A percentile compares a stretch with the other conserved stretches of the same genome.
Evolutionary conservation across 2,113 vertebrate genomes (phyloP).

Genomic region (Tapirus terrestris): DNA sequence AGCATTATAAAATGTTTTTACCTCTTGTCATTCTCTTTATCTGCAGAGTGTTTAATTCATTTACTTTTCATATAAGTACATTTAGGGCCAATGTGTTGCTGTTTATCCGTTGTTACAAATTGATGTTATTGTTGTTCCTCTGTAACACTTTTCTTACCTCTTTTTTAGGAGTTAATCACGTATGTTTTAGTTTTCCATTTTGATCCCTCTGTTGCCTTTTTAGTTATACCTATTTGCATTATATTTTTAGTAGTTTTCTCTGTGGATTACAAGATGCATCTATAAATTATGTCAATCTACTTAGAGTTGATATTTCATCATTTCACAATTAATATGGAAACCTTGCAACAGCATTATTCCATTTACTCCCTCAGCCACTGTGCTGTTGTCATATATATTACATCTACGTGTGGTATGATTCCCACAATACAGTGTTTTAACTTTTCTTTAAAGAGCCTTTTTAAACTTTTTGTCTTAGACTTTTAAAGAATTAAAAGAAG

Average conservation of each 20-base stretch:
- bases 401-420: background rate
- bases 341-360: background rate
- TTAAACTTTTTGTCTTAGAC: background rate
- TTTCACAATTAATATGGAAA: constrained; percentile 5
- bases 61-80: background rate
- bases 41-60: background rate
- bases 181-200: background rate
- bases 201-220: background rate
- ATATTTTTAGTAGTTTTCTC: background rate
- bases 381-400: background rate
- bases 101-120: background rate
- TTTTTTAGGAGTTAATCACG: background rate
- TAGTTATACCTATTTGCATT: background rate
- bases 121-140: background rate
- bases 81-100: background rate
- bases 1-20: background rate
- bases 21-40: background rate
- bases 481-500: background rate
- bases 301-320: background rate
- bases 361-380: background rate
- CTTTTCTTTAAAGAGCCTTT: background rate
- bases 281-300: background rate
- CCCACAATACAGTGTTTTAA: background rate
- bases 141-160: background rate
- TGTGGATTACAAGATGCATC: background rate